Percentiles rank a stretch among this genome's conserved stretches.
Conservation (phyloP, 2,113 vertebrate genomes). For the Osmerus eperlanus region DNA sequence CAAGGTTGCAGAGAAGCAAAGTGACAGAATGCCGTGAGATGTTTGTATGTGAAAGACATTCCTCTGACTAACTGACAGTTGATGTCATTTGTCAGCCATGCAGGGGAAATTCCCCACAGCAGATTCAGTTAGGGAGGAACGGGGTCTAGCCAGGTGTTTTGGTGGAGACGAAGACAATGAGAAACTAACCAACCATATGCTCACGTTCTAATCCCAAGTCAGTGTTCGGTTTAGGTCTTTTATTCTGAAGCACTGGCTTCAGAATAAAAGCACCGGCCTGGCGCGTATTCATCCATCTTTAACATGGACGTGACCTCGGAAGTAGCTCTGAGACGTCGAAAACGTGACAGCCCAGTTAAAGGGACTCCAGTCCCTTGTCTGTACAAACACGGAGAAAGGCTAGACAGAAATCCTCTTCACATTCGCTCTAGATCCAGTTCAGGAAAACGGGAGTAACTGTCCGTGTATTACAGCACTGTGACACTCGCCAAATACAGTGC, state of each 20-base stretch:
- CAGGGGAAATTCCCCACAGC: conserved; percentile 15
- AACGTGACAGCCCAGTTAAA: too few species aligned
- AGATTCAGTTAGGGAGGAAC: not conserved
- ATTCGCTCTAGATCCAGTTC: too few species aligned
- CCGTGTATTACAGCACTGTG: too few species aligned
- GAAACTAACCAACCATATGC: not conserved
- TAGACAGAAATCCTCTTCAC: too few species aligned
- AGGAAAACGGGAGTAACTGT: too few species aligned
- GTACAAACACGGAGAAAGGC: too few species aligned
- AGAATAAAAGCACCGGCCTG: not conserved
- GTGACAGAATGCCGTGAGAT: not conserved
- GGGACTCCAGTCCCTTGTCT: too few species aligned
- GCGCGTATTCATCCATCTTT: not conserved
- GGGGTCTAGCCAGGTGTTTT: not conserved
- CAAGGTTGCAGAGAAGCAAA: not conserved
- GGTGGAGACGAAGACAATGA: not conserved
- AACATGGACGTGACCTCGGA: too few species aligned
- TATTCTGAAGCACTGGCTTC: not conserved
- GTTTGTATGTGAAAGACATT: conserved; percentile 9
- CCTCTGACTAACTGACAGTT: conserved; percentile 26
- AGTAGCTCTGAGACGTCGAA: too few species aligned
- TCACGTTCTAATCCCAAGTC: too few species aligned
- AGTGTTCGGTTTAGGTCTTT: not conserved
- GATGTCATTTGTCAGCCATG: not conserved
- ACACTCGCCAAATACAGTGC: too few species aligned